Conservation (phyloP, 2,113 vertebrate species). For the Salvator merianae region DNA sequence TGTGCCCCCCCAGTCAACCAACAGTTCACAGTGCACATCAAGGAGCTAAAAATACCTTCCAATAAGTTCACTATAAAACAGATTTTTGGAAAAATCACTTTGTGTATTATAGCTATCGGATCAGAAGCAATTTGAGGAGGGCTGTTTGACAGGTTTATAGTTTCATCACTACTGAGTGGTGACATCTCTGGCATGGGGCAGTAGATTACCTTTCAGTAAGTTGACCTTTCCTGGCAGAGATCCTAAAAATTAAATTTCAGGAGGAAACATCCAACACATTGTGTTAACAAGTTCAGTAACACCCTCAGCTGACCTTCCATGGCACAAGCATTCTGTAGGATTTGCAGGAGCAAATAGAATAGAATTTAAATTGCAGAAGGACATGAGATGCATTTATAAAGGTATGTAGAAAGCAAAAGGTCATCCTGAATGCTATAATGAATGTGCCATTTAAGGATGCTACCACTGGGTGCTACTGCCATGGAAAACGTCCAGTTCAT, state of each 20-base stretch:
- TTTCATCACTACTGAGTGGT: background rate
- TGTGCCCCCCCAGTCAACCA: background rate
- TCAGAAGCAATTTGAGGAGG: slow-evolving; percentile 4
- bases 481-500: background rate
- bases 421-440: background rate
- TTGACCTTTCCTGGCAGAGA: slow-evolving; percentile 25
- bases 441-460: background rate
- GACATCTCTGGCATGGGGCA: slow-evolving; percentile 1
- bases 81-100: background rate
- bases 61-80: background rate
- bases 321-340: background rate
- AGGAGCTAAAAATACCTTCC: background rate
- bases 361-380: background rate
- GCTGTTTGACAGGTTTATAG: background rate
- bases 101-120: background rate
- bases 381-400: background rate
- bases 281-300: background rate
- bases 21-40: background rate
- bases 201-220: background rate
- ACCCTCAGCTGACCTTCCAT: background rate
- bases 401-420: background rate
- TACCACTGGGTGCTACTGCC: background rate
- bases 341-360: background rate
- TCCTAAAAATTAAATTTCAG: slow-evolving; percentile 9
- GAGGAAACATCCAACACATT: background rate